phyloP scores from a whole-genome alignment of 2,888 invertebrate genomes.

The Caenorhabditis macrosperma region DNA sequence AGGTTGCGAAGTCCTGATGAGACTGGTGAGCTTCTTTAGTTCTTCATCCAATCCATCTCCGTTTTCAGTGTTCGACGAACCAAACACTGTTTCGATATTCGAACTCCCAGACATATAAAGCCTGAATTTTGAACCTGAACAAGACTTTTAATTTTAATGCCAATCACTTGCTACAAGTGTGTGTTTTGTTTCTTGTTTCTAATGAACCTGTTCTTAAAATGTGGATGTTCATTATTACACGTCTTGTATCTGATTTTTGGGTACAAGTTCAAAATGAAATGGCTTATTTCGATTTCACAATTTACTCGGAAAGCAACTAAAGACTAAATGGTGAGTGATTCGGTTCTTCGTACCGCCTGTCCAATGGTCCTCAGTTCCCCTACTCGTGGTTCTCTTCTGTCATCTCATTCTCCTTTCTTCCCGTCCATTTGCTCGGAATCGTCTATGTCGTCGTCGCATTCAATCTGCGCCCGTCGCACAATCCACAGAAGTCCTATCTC shows the following conservation, averaged over 20 bases:
- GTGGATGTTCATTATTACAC: too few relatives aligned
- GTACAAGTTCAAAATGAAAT: too few relatives aligned
- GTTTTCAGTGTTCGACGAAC: not conserved
- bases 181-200: too few relatives aligned
- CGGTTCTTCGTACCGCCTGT: not conserved
- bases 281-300: conserved; percentile 2
- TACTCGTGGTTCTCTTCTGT: conserved; percentile 54
- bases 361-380: conserved; percentile 54
- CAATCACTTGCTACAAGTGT: too few relatives aligned
- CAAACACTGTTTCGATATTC: not conserved
- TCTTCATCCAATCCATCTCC: not conserved
- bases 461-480: conserved; percentile 42
- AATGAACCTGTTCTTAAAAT: too few relatives aligned
- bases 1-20: not conserved
- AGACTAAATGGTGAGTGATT: conserved; percentile 28
- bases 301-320: conserved; percentile 40
- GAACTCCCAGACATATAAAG: not conserved
- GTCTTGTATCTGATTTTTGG: too few relatives aligned
- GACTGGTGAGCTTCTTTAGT: not conserved
- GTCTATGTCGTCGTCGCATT: conserved; percentile 39
- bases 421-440: conserved; percentile 45
- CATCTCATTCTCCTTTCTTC: conserved; percentile 21
- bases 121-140: too few relatives aligned
- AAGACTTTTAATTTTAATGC: too few relatives aligned
- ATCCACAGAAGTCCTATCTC: conserved; percentile 20